Evolutionary conservation across 1,140 invertebrate species (phyloP).

Genomic region (Stegodyphus mimosarum): DNA sequence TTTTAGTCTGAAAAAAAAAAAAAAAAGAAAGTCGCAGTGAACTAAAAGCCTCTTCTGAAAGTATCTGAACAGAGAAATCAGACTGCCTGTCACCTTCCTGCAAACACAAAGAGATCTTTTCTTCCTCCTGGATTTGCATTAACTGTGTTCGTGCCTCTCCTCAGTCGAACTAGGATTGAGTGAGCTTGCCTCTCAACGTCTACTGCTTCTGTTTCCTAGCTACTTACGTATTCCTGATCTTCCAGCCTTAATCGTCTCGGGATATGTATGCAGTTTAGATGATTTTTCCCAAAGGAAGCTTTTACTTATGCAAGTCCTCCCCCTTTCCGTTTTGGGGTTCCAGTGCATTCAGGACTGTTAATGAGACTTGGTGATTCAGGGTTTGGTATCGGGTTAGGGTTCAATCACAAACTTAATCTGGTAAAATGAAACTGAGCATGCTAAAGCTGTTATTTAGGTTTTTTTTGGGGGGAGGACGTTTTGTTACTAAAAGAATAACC

Average conservation of each 20-base stretch:
- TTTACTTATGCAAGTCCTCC: conserved; percentile 43
- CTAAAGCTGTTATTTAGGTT: too few species aligned
- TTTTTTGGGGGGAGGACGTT: too few species aligned
- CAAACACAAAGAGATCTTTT: too few species aligned
- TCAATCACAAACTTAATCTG: too few species aligned
- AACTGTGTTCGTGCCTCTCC: neutral
- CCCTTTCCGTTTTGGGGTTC: conserved; percentile 9
- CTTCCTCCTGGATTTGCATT: neutral
- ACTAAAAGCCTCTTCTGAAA: too few species aligned
- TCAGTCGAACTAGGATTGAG: too few species aligned
- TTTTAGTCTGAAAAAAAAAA: too few species aligned
- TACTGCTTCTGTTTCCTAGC: neutral
- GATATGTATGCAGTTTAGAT: conserved; percentile 51
- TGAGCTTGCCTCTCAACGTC: neutral
- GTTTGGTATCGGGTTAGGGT: neutral
- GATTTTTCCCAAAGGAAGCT: conserved; percentile 53
- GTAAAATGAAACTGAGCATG: too few species aligned
- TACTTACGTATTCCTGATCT: conserved; percentile 40
- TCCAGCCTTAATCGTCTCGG: conserved; percentile 46
- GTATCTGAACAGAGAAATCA: too few species aligned
- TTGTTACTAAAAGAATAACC: too few species aligned
- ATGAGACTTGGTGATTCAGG: conserved; percentile 54
- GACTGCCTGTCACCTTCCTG: too few species aligned
- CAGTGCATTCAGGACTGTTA: conserved; percentile 19
- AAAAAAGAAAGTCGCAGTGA: too few species aligned